These are phyloP conservation scores for Hyperoodon ampullatus DNA, from an alignment of 2,113 vertebrate genomes.

Conservation along the genomic window DNA sequence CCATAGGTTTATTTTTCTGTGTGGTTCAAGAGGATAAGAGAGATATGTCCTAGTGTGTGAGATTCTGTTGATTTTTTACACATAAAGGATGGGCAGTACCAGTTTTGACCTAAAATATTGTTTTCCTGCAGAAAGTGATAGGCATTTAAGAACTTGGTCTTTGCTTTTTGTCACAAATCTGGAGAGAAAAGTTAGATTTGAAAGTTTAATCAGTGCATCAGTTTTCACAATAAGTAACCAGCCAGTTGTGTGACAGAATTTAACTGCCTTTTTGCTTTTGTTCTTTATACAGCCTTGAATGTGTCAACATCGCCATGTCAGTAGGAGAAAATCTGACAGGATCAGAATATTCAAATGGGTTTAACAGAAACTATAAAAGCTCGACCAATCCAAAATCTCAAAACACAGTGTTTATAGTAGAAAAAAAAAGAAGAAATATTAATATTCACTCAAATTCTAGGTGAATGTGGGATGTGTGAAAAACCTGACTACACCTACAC, in stretches of 20 bases:
- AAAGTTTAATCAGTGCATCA: neutral
- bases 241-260: neutral
- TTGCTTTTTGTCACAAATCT: neutral
- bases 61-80: neutral
- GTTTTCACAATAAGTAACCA: slow-evolving; percentile 28
- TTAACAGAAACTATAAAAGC: neutral
- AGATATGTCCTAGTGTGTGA: accelerated
- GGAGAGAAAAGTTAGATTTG: neutral
- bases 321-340: slow-evolving; percentile 3
- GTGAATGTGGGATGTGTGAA: slow-evolving; percentile 62
- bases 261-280: neutral
- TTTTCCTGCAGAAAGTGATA: neutral
- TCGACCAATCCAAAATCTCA: neutral
- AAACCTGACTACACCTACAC: slow-evolving; percentile 47
- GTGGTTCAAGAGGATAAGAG: neutral
- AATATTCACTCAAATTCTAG: slow-evolving; percentile 49
- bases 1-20: neutral
- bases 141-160: neutral
- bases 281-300: neutral
- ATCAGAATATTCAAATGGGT: neutral
- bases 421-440: slow-evolving; percentile 14
- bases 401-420: slow-evolving; percentile 53
- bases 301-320: neutral
- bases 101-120: neutral
- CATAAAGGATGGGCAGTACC: neutral